Percentiles rank a stretch among this genome's conserved stretches.
Evolutionary conservation across 2,797 vertebrate genomes (phyloP).

Genomic region (Anisognathus igniventris): DNA sequence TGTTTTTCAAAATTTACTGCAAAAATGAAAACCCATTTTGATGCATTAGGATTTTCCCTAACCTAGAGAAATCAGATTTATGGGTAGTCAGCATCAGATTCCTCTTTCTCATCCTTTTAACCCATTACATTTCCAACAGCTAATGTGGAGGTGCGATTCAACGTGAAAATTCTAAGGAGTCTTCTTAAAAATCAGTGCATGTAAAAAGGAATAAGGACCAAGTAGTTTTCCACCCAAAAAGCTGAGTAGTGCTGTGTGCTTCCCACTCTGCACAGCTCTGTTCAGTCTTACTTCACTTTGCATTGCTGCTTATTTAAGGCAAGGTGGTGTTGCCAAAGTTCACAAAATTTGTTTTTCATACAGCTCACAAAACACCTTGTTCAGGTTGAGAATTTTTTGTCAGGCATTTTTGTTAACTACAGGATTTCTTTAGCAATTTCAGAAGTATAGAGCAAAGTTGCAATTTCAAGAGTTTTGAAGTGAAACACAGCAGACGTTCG

Average conservation of each 20-base stretch:
- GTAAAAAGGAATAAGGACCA: not conserved
- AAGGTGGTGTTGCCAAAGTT: not conserved
- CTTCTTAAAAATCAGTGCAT: not conserved
- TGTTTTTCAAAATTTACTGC: not conserved
- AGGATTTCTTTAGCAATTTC: not conserved
- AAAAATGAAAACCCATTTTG: not conserved
- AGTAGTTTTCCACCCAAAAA: not conserved
- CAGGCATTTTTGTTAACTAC: not conserved
- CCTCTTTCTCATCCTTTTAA: not conserved
- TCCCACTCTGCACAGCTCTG: not conserved
- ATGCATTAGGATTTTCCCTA: not conserved
- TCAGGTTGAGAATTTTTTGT: not conserved
- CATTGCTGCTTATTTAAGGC: not conserved
- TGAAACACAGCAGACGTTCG: not conserved
- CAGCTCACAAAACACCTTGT: not conserved
- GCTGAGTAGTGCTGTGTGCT: not conserved
- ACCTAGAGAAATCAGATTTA: not conserved
- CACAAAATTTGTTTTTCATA: not conserved
- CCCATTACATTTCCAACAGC: not conserved
- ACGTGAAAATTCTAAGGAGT: not conserved
- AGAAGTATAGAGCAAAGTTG: not conserved
- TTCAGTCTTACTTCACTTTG: not conserved
- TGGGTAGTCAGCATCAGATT: not conserved
- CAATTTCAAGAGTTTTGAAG: not conserved
- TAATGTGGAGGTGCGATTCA: not conserved